Percentiles rank a stretch among this genome's conserved stretches.
These are phyloP conservation scores for Perca flavescens DNA, from an alignment of 2,113 vertebrate species.

Conservation along the genomic window DNA sequence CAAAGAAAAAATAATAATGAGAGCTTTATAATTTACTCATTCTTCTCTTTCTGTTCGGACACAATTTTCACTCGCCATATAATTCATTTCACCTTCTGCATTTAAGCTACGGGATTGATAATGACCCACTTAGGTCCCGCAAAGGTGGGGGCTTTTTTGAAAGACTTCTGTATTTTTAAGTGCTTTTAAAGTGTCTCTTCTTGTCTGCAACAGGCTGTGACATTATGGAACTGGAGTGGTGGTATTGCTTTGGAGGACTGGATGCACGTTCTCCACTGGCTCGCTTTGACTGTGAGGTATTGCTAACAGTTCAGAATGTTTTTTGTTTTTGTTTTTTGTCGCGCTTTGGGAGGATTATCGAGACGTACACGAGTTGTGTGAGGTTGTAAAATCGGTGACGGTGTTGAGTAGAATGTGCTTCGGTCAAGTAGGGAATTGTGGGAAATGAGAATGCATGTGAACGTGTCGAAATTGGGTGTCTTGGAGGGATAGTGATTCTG, in stretches of 20 bases:
- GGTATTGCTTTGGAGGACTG: conserved; percentile 27
- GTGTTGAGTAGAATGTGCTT: conserved; percentile 62
- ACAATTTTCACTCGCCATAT: conserved; percentile 17
- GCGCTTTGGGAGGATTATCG: conserved; percentile 38
- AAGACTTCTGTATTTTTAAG: conserved; percentile 48
- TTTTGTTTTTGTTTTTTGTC: neutral
- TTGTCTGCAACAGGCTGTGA: conserved; percentile 45
- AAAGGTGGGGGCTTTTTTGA: conserved; percentile 24
- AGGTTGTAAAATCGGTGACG: conserved; percentile 44
- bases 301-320: conserved; percentile 21
- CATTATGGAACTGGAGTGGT: conserved; percentile 12
- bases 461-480: conserved; percentile 50
- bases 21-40: conserved; percentile 61
- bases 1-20: conserved; percentile 40
- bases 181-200: conserved; percentile 56
- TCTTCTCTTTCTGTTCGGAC: conserved; percentile 50
- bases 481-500: conserved; percentile 28
- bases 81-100: conserved; percentile 26
- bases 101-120: conserved; percentile 36
- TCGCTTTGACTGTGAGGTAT: conserved; percentile 34
- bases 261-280: neutral
- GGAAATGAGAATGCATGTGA: conserved; percentile 51
- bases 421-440: conserved; percentile 55
- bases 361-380: conserved; percentile 29
- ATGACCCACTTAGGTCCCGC: conserved; percentile 28